Evolutionary conservation across 2,797 vertebrate genomes (phyloP).

Genomic region (Coracias cyanogaster): DNA sequence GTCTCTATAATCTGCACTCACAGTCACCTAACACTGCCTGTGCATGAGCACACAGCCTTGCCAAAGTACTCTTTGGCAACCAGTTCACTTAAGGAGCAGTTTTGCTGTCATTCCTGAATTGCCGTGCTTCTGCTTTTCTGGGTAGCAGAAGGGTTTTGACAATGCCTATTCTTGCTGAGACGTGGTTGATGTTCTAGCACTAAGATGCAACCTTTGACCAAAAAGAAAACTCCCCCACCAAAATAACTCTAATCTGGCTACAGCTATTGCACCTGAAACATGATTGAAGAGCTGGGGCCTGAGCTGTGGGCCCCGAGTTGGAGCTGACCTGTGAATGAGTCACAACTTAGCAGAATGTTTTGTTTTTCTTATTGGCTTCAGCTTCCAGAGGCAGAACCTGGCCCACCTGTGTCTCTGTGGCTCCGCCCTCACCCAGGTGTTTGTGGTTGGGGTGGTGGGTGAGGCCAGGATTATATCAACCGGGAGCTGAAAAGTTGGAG

Average conservation of each 20-base stretch:
- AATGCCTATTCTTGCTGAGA: neutral
- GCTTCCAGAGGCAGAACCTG: too few species aligned
- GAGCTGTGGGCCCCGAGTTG: too few species aligned
- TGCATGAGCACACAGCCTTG: neutral
- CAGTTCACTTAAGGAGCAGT: neutral
- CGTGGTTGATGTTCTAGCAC: neutral
- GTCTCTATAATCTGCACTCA: neutral
- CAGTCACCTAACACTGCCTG: neutral
- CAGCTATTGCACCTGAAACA: neutral
- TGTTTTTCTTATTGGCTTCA: too few species aligned
- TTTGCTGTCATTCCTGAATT: fast-evolving
- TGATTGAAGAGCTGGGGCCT: neutral
- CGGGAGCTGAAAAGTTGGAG: too few species aligned
- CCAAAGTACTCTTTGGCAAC: neutral
- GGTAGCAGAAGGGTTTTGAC: neutral
- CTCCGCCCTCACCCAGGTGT: too few species aligned
- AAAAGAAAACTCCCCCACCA: neutral
- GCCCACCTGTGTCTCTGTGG: too few species aligned
- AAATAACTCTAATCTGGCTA: neutral
- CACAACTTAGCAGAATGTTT: too few species aligned
- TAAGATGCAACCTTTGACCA: neutral
- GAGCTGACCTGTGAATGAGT: too few species aligned
- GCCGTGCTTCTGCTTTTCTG: neutral
- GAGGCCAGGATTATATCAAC: too few species aligned
- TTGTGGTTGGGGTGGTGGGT: too few species aligned